Evolutionary conservation across 2,797 vertebrate species (phyloP).

Genomic region (Phaenicophaeus curvirostris): DNA sequence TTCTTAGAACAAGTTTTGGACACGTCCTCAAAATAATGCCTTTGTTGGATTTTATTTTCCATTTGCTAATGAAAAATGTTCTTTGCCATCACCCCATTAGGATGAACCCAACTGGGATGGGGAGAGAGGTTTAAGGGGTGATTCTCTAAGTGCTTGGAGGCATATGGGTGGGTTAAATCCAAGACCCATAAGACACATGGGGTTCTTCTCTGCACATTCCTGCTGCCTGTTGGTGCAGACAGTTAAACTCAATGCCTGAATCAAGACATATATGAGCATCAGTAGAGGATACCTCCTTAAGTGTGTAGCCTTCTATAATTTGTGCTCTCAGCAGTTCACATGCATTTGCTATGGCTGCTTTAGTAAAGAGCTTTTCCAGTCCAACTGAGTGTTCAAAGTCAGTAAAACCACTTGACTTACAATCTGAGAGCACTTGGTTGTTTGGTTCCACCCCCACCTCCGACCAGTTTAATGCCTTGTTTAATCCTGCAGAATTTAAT

Average conservation of each 20-base stretch:
- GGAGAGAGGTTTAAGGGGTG: neutral
- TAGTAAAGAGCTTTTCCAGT: conserved; percentile 15
- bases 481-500: conserved; percentile 38
- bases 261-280: neutral
- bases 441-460: neutral
- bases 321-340: neutral
- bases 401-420: conserved; percentile 20
- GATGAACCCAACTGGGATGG: neutral
- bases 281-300: neutral
- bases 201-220: neutral
- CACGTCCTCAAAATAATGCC: neutral
- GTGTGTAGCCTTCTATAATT: neutral
- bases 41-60: neutral
- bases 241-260: neutral
- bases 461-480: neutral
- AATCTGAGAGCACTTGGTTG: neutral
- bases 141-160: neutral
- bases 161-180: neutral
- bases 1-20: neutral
- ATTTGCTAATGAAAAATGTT: neutral
- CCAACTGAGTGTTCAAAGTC: neutral
- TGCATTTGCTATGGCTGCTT: neutral
- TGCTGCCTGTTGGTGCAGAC: neutral
- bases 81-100: neutral
- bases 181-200: neutral